Percentiles rank a stretch among this genome's conserved stretches.
Evolutionary conservation across 2,888 invertebrate genomes (phyloP).

Genomic region (Mycogona germanica): DNA sequence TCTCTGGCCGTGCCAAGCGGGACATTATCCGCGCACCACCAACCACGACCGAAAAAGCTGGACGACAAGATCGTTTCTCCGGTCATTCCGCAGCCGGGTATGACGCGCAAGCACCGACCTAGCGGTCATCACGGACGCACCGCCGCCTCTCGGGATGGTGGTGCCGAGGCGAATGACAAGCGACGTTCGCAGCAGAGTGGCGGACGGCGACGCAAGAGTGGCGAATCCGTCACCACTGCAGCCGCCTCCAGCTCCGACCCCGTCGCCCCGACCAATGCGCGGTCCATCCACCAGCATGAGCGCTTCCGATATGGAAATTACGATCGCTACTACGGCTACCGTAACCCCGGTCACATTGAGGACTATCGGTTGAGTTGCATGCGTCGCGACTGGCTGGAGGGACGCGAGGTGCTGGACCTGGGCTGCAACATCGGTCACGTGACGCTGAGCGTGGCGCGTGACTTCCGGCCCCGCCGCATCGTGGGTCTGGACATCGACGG

Average conservation of each 20-base stretch:
- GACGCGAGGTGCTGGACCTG: constrained; percentile 87
- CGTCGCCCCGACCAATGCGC: constrained; percentile 21
- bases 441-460: constrained; percentile 76
- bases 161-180: not conserved
- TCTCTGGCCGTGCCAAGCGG: too few species aligned
- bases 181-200: not conserved
- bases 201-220: not conserved
- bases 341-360: constrained; percentile 65
- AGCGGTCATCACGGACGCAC: constrained; percentile 15
- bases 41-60: constrained; percentile 19
- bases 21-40: too few species aligned
- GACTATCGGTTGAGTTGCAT: constrained; percentile 77
- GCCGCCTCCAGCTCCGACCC: constrained; percentile 29
- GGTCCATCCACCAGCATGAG: too few species aligned
- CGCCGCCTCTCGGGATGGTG: not conserved
- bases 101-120: constrained; percentile 23
- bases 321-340: constrained; percentile 90
- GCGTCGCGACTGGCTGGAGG: constrained; percentile 67
- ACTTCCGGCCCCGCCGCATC: constrained; percentile 70
- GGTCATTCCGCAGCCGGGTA: constrained; percentile 75
- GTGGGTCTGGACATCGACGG: constrained; percentile 91
- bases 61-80: constrained; percentile 87
- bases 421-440: constrained; percentile 97
- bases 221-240: too few species aligned
- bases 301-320: constrained; percentile 93